Evolutionary conservation across 2,888 invertebrate species (phyloP).

Genomic region (Mantis religiosa): DNA sequence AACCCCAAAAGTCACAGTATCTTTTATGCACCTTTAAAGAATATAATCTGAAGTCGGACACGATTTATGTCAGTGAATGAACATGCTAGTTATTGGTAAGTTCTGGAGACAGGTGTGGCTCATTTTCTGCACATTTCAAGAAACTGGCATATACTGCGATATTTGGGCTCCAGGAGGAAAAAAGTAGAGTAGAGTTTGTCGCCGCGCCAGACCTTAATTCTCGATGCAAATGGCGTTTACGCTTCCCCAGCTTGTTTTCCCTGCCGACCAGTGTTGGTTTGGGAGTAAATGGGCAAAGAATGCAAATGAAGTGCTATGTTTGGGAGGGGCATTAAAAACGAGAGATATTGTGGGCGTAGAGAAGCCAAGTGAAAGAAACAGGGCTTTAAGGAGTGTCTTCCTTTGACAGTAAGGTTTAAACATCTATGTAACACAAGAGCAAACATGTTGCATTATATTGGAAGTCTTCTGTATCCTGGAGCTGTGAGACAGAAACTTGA

Average conservation of each 20-base stretch:
- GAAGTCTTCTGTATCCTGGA: too few relatives aligned
- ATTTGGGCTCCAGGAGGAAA: too few relatives aligned
- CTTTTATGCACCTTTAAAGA: too few relatives aligned
- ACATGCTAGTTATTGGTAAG: too few relatives aligned
- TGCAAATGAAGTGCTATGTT: neutral
- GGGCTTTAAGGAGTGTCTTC: neutral
- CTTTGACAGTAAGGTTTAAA: neutral
- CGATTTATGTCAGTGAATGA: too few relatives aligned
- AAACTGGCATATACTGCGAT: too few relatives aligned
- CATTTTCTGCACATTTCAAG: too few relatives aligned
- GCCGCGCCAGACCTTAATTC: neutral
- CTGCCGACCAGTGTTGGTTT: neutral
- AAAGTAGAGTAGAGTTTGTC: neutral
- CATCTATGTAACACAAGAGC: neutral
- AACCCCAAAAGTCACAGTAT: too few relatives aligned
- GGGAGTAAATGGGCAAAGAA: neutral
- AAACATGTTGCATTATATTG: neutral
- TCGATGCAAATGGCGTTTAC: neutral
- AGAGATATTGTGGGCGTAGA: neutral
- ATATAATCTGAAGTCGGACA: too few relatives aligned
- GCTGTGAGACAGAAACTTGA: too few relatives aligned
- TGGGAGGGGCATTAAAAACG: neutral
- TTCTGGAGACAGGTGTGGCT: too few relatives aligned
- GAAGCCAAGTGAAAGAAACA: neutral
- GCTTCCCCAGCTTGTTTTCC: neutral